Percentiles rank a stretch among this genome's conserved stretches.
These are phyloP conservation scores for Leptopilina clavipes DNA, from an alignment of 1,140 invertebrate species.

Conservation along the genomic window DNA sequence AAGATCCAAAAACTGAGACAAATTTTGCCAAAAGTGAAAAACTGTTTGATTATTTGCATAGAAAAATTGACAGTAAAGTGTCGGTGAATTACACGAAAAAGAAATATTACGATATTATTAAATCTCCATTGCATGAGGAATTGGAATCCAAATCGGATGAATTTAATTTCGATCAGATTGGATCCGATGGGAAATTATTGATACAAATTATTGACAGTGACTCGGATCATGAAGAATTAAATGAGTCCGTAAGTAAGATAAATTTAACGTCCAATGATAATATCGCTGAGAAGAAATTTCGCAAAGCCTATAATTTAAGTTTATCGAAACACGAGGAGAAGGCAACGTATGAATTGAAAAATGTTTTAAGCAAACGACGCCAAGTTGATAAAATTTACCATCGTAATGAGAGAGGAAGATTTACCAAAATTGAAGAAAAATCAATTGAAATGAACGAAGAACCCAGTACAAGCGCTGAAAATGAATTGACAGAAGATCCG, in stretches of 20 bases:
- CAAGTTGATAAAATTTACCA: not conserved
- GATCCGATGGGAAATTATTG: slow-evolving; percentile 60
- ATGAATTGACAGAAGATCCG: not conserved
- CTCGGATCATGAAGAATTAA: slow-evolving; percentile 28
- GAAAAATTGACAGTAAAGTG: slow-evolving; percentile 52
- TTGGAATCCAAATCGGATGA: slow-evolving; percentile 42
- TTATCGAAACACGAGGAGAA: slow-evolving; percentile 50
- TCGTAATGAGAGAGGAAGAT: not conserved
- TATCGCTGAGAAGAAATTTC: slow-evolving; percentile 43
- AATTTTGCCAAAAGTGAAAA: slow-evolving; percentile 45
- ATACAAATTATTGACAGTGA: slow-evolving; percentile 47
- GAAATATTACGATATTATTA: slow-evolving; percentile 48
- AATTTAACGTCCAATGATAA: not conserved
- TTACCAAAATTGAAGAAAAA: not conserved
- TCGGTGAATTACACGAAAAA: slow-evolving; percentile 57
- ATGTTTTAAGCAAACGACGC: not conserved
- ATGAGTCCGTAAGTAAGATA: not conserved
- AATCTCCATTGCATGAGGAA: slow-evolving; percentile 16
- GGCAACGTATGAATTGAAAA: slow-evolving; percentile 22
- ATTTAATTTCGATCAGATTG: slow-evolving; percentile 61
- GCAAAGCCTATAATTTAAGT: slow-evolving; percentile 51
- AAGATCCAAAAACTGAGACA: slow-evolving; percentile 32
- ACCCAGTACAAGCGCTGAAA: not conserved
- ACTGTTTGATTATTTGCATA: slow-evolving; percentile 60
- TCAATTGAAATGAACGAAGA: not conserved